Evolutionary conservation across 2,888 invertebrate species (phyloP).

Genomic region (Nomada lathburiana): DNA sequence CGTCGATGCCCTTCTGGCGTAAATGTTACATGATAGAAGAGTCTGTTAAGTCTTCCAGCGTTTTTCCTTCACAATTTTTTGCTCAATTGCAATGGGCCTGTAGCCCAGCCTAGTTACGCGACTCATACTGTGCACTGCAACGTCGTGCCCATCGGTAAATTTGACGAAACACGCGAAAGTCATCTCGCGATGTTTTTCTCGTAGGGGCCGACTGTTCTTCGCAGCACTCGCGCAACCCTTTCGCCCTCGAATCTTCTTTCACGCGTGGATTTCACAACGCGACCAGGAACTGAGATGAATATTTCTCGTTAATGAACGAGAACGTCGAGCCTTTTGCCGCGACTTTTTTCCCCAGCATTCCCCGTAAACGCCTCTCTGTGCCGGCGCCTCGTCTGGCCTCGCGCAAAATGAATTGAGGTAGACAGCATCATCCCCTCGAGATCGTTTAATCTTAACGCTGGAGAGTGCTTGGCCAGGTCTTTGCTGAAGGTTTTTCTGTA

Average conservation of each 20-base stretch:
- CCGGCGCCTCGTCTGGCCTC: conserved; percentile 9
- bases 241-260: conserved; percentile 15
- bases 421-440: conserved; percentile 4
- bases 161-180: background rate
- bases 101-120: too few species aligned
- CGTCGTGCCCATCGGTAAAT: background rate
- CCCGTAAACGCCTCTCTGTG: background rate
- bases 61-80: too few species aligned
- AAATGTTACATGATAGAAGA: too few species aligned
- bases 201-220: background rate
- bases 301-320: conserved; percentile 60
- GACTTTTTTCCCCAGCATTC: conserved; percentile 51
- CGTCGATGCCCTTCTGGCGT: too few species aligned
- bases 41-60: too few species aligned
- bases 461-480: background rate
- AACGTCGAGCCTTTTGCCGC: conserved; percentile 49
- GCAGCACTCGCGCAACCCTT: conserved; percentile 17
- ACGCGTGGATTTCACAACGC: conserved; percentile 13
- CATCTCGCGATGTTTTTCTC: conserved; percentile 2
- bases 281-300: conserved; percentile 42
- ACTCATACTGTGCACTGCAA: too few species aligned
- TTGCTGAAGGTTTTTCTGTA: background rate
- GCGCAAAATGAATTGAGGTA: conserved; percentile 10
- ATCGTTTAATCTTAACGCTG: conserved; percentile 23
- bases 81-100: too few species aligned